Percentiles rank a stretch among this genome's conserved stretches.
These are phyloP conservation scores for Planiliza haematocheilus DNA, from an alignment of 2,113 vertebrate genomes.

Conservation along the genomic window DNA sequence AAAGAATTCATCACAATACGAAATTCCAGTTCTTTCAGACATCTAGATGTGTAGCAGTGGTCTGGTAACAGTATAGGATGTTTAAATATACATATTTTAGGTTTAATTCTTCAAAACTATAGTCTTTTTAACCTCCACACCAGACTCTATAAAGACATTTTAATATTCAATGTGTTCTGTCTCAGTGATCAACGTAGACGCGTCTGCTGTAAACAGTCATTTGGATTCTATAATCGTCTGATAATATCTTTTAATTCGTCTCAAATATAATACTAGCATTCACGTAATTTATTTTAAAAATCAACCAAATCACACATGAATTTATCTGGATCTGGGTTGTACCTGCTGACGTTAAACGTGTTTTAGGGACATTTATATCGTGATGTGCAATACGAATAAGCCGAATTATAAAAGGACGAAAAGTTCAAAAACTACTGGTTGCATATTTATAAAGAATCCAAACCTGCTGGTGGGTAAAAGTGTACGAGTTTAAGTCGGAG, in stretches of 20 bases:
- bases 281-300: background rate
- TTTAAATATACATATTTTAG: too few species aligned
- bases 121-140: background rate
- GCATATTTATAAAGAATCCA: fast-evolving
- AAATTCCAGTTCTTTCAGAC: too few species aligned
- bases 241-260: background rate
- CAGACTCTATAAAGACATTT: background rate
- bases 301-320: too few species aligned
- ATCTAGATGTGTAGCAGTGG: background rate
- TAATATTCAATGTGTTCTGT: background rate
- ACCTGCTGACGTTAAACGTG: background rate
- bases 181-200: fast-evolving
- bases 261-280: background rate
- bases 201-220: fast-evolving
- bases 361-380: fast-evolving
- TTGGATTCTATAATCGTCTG: fast-evolving
- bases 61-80: background rate
- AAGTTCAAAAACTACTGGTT: too few species aligned
- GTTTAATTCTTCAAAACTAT: too few species aligned
- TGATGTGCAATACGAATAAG: background rate
- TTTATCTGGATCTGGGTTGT: too few species aligned
- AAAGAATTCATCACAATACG: too few species aligned
- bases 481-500: background rate
- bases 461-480: background rate
- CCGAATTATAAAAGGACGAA: slow-evolving; percentile 2